A percentile compares a stretch with the other conserved stretches of the same genome.
Evolutionary conservation across 1,140 invertebrate species (phyloP).

Genomic region (Lepidurus apus): DNA sequence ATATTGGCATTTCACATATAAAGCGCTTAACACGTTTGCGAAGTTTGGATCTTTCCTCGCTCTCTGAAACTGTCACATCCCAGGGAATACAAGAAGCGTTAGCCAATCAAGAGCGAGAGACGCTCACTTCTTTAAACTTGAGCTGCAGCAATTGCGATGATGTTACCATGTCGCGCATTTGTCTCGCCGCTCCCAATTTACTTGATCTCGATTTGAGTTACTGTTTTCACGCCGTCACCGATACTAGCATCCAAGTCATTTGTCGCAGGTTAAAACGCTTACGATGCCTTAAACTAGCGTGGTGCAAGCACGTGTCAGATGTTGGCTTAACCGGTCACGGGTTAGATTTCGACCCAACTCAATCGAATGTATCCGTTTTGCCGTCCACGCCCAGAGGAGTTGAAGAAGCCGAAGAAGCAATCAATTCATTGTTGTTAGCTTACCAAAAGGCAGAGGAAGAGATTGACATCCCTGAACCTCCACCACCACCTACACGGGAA

Average conservation of each 20-base stretch:
- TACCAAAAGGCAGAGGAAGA: slow-evolving; percentile 35
- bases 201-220: slow-evolving; percentile 57
- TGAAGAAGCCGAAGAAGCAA: slow-evolving; percentile 34
- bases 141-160: slow-evolving; percentile 58
- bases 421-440: slow-evolving; percentile 30
- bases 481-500: slow-evolving; percentile 31
- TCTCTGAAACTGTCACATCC: slow-evolving; percentile 57
- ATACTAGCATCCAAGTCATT: slow-evolving; percentile 53
- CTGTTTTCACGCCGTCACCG: slow-evolving; percentile 60
- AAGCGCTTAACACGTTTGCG: slow-evolving; percentile 52
- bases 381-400: slow-evolving; percentile 17
- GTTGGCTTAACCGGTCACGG: slow-evolving; percentile 59
- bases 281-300: slow-evolving; percentile 55
- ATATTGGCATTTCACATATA: slow-evolving; percentile 53
- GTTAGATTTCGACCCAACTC: slow-evolving; percentile 24
- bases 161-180: slow-evolving; percentile 53
- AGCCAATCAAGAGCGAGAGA: slow-evolving; percentile 37
- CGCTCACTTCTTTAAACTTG: slow-evolving; percentile 53
- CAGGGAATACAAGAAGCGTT: slow-evolving; percentile 51
- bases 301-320: slow-evolving; percentile 60
- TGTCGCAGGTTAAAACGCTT: slow-evolving; percentile 56
- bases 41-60: slow-evolving; percentile 56
- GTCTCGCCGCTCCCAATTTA: slow-evolving; percentile 53
- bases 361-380: slow-evolving; percentile 27
- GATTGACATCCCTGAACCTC: slow-evolving; percentile 39